Evolutionary conservation across 35 echinoderm and acorn worm genomes (phyloP), one percentile per base, ranked within the genome.

Genomic region (Lytechinus pictus): DNA sequence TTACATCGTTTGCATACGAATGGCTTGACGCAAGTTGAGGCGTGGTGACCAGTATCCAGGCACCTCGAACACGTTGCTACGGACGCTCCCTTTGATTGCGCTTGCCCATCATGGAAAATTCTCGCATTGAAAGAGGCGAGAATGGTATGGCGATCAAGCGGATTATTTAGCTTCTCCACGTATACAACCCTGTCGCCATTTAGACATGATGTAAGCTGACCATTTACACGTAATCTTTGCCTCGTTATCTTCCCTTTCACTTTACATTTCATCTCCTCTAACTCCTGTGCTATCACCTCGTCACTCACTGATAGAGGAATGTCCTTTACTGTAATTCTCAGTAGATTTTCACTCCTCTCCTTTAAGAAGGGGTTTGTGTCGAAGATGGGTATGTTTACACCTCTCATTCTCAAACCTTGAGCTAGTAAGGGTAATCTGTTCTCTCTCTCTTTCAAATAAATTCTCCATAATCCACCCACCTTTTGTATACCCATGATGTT

Each of bases 291-390:
- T 9, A 87, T 87, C 7, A 87, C 86, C 28, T 87, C 86, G 28
- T 87, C 86, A 87, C 86, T 87, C 21, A 87, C 86, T 27, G 86
- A 87, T 21, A 87, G 86, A 9, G 86, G 86, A n/a, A n/a, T n/a
- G n/a, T n/a, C n/a, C n/a, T n/a, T n/a, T n/a, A n/a, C n/a, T n/a
- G n/a, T n/a, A n/a, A 33, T 9, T 33, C 7, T 87, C 4, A 87
- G 86, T 7, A 87, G 86, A 87, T 87, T 87, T 87, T 87, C 86
- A 33, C 28, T 33, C 8, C 7, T 87, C n/a, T 87, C 86, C 19
- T 14, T 24, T 33, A 87, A 87, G n/a, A 87, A 87, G 8, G 86
- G 86, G 86, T 87, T 87, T 4, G 19, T 87, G 28, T 87, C 86
- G n/a, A 87, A 87, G 7, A 87, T 33, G 5, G 86, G 86, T 14